These are phyloP conservation scores for Dendroctonus valens DNA, from an alignment of 1,140 invertebrate species.

Conservation along the genomic window DNA sequence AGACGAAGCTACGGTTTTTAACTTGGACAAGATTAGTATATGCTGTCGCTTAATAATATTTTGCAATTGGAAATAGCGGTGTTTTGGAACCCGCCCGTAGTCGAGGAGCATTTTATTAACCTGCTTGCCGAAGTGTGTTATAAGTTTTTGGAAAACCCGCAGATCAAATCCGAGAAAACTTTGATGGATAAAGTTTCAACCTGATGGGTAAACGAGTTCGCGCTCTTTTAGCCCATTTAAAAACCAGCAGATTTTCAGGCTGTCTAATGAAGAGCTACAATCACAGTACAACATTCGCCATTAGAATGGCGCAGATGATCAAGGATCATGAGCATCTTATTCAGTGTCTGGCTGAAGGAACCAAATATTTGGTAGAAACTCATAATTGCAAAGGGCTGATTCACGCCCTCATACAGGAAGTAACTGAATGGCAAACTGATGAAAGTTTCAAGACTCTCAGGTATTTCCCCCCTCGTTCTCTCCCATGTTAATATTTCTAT, in stretches of 20 bases:
- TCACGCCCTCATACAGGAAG: constrained; percentile 65
- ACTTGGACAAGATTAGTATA: constrained; percentile 38
- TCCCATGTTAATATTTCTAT: too few relatives aligned
- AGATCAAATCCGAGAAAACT: constrained; percentile 55
- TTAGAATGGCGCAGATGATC: constrained; percentile 62
- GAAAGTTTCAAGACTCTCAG: constrained; percentile 50
- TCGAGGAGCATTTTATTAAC: constrained; percentile 61
- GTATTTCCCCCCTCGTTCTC: too few relatives aligned
- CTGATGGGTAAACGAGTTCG: constrained; percentile 55
- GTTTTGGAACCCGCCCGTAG: constrained; percentile 69
- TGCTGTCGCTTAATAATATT: constrained; percentile 35
- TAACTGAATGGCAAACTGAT: constrained; percentile 60
- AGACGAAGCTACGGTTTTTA: constrained; percentile 13
- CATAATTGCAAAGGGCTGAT: constrained; percentile 60
- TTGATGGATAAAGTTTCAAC: constrained; percentile 61
- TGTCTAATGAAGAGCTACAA: constrained; percentile 66
- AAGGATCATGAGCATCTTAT: constrained; percentile 67
- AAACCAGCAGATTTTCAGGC: constrained; percentile 27
- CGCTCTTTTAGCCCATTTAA: constrained; percentile 5
- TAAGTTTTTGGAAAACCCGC: constrained; percentile 62
- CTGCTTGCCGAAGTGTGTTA: constrained; percentile 63
- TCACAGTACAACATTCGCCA: constrained; percentile 59
- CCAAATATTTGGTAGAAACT: constrained; percentile 59
- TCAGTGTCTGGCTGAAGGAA: constrained; percentile 58
- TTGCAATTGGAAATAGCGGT: constrained; percentile 46